These are phyloP conservation scores for Polypterus senegalus DNA, from an alignment of 2,113 vertebrate genomes.

Conservation along the genomic window DNA sequence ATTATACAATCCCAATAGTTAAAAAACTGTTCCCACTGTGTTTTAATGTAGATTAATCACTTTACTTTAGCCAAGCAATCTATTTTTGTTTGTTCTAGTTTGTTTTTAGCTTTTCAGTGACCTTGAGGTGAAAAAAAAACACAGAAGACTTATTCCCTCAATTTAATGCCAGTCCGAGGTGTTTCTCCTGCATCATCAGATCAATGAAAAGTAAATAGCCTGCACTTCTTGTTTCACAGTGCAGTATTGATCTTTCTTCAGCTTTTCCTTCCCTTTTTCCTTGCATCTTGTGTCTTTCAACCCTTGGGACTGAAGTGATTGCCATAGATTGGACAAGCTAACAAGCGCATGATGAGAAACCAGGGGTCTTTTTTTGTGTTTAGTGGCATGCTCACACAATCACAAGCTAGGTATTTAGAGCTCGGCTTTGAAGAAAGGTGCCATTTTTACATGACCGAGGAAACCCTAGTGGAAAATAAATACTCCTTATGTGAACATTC, in stretches of 20 bases:
- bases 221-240: constrained; percentile 95
- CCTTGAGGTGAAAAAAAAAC: constrained; percentile 59
- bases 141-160: constrained; percentile 85
- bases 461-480: too few species aligned
- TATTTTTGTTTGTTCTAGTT: constrained; percentile 73
- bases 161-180: constrained; percentile 95
- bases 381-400: constrained; percentile 57
- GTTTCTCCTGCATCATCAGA: constrained; percentile 98
- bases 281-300: constrained; percentile 83
- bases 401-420: constrained; percentile 63
- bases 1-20: too few species aligned
- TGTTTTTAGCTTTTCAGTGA: constrained; percentile 62
- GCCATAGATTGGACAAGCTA: constrained; percentile 99
- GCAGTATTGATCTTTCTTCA: constrained; percentile 97
- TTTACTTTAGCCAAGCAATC: constrained; percentile 54
- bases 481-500: too few species aligned
- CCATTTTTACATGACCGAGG: constrained; percentile 42
- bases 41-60: constrained; percentile 75
- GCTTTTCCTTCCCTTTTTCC: constrained; percentile 79
- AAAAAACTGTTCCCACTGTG: constrained; percentile 29
- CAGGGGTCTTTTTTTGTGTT: constrained; percentile 50
- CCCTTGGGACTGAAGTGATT: constrained; percentile 94
- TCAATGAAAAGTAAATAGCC: constrained; percentile 99
- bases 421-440: constrained; percentile 57
- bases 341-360: constrained; percentile 94